Base-by-base conservation (phyloP, 2,113 vertebrate genomes). In the Stigmatopora nigra region DNA sequence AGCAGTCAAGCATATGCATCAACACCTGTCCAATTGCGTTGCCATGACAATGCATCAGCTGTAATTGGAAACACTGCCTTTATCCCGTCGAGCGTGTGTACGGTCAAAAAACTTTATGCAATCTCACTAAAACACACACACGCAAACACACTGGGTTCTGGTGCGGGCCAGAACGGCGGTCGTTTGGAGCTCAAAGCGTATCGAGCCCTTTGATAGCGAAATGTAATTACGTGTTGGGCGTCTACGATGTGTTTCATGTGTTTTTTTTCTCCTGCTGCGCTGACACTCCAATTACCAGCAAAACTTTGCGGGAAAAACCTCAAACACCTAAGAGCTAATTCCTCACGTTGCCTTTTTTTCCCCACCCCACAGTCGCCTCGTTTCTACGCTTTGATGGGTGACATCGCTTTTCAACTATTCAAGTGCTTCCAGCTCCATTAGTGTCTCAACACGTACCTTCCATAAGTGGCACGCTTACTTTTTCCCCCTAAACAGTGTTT, bases 241-340 rank as follows among this genome's bases (percentile, higher is more conserved):
- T 61, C 55, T 71, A 63, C 68, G 75, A 76, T 67, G 68, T 71
- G 70, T 79, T 56, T 69, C 64, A 86, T 72, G 78, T 74, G 72
- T 53, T 65, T 85, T 65, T 85, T 14, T 84, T 80, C 78, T 74
- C 72, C 79, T 75, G 70, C 73, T 74, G 80, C 75, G 71, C 74
- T 67, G 79, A 84, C 83, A 80, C 72, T 81, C 81, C 80, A 89
- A 89, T 89, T 89, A 89, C 78, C 63, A 61, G 69, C 65, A 46
- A 80, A 79, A 78, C 68, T 84, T 86, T 79, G 69, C 67, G 66
- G 57, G 22, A 16, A 69, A 85, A 85, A 83, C 73, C 75, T 81
- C 72, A 82, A 88, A 86, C 79, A 82, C 78, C 82, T 77, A 74
- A 75, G 70, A 81, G 70, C 68, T 80, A 78, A 82, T 82, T 82